phyloP scores from a whole-genome alignment of 2,113 vertebrate genomes.

The Tylochromis polylepis region DNA sequence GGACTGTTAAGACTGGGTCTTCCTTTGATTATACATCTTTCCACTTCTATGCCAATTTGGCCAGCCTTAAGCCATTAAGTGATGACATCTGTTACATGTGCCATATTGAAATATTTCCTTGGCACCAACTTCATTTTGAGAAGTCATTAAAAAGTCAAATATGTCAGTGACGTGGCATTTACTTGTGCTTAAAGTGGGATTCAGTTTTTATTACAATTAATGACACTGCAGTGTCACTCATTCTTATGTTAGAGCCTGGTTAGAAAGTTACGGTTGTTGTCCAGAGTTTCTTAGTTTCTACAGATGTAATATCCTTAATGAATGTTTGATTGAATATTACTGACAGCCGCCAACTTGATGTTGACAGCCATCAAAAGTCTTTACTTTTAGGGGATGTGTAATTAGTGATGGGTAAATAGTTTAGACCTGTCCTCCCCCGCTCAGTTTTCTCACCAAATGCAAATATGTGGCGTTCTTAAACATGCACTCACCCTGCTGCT shows the following conservation, averaged over 20 bases:
- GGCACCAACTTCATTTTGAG: background rate
- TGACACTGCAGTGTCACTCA: background rate
- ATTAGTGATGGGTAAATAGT: background rate
- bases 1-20: background rate
- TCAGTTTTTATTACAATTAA: background rate
- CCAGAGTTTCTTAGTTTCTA: background rate
- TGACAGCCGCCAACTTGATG: background rate
- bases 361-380: background rate
- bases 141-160: constrained; percentile 7
- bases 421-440: background rate
- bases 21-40: background rate
- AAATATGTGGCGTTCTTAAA: background rate
- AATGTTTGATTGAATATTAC: background rate
- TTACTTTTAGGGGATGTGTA: too few species aligned
- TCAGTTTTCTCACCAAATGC: background rate
- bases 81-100: background rate
- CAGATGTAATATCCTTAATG: background rate
- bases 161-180: background rate
- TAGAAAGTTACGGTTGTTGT: background rate
- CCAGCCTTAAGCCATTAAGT: background rate
- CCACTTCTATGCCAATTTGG: background rate
- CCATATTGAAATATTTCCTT: background rate
- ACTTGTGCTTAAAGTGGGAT: background rate
- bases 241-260: background rate
- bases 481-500: background rate